Conservation (phyloP, 2,113 vertebrate genomes). For the Sprattus sprattus region DNA sequence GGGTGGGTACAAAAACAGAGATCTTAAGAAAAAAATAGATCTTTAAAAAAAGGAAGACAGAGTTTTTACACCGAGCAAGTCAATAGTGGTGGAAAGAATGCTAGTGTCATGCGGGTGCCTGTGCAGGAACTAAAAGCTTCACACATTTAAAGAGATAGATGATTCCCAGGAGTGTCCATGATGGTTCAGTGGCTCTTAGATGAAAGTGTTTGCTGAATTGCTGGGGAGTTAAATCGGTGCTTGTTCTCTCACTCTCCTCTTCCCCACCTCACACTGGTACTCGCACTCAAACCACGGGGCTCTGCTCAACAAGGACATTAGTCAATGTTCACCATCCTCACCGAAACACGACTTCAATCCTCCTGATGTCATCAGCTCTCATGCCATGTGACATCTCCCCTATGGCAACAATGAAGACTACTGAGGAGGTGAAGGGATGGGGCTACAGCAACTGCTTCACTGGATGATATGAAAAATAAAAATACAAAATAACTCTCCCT, state of each 20-base stretch:
- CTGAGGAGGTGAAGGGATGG: neutral
- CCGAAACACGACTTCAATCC: constrained; percentile 4
- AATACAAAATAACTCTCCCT: neutral
- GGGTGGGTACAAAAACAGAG: neutral
- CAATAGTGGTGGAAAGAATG: neutral
- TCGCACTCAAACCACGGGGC: neutral
- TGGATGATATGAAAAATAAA: neutral
- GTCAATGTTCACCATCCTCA: constrained; percentile 20
- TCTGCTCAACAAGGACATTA: constrained; percentile 26
- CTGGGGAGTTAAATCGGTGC: constrained; percentile 31
- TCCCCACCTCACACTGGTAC: constrained; percentile 1
- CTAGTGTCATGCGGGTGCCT: neutral
- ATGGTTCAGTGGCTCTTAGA: constrained; percentile 1
- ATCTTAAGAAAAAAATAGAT: neutral
- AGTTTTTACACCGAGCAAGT: neutral
- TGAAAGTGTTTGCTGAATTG: constrained; percentile 41
- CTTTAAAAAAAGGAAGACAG: neutral
- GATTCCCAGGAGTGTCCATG: constrained; percentile 34
- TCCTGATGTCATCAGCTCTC: neutral
- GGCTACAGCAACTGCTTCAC: neutral
- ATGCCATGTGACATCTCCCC: neutral
- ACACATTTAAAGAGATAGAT: constrained; percentile 43
- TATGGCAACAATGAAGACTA: neutral
- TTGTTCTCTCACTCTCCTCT: neutral
- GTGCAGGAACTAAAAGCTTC: constrained; percentile 37